Evolutionary conservation across 2,797 vertebrate genomes (phyloP), one percentile per base, ranked within the genome.

Genomic region (Anabacerthia variegaticeps): DNA sequence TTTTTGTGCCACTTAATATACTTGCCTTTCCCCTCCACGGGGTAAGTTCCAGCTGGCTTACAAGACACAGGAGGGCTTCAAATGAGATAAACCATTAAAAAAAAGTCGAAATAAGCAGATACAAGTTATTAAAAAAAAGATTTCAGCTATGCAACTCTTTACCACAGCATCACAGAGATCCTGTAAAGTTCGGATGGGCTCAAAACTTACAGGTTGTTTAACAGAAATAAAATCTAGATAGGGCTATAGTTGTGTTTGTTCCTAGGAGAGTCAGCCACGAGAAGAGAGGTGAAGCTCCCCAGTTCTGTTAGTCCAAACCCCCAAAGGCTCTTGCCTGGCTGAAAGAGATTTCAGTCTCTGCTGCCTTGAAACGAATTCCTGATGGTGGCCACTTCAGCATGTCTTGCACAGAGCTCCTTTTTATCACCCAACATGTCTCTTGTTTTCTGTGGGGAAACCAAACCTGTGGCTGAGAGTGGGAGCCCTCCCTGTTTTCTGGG

Each of bases 241-340:
- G 39, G 26, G 23, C 21, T 37, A 22, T 55, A 76, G 54, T 51
- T 39, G 7, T 77, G 39, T 21, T 37, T 16, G 1, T 48, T 81
- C 49, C 20, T 13, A 2, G 14, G 24, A 37, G 62, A 63, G n/a
- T 16, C n/a, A 71, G 44, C 28, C 34, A 6, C 14, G 17, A 92
- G 37, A 21, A 85, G 69, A 48, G 0, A 58, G 24, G 20, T n/a
- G 44, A 71, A 68, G 12, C 14, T 84, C 46, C 12, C 8, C 19
- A 44, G 0, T 48, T 36, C 61, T 28, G 6, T 66, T 62, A 13
- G 41, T 20, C 39, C 55, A 4, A 66, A 26, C 22, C 62, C 46
- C n/a, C 18, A 59, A 2, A 1, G 2, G 4, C 5, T 72, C 1
- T 43, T 85, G 34, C 30, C 30, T n/a, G 24, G 0, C 2, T 43